Base-by-base conservation (phyloP, 2,888 invertebrate genomes). In the Phoenoteleia sp. region DNA sequence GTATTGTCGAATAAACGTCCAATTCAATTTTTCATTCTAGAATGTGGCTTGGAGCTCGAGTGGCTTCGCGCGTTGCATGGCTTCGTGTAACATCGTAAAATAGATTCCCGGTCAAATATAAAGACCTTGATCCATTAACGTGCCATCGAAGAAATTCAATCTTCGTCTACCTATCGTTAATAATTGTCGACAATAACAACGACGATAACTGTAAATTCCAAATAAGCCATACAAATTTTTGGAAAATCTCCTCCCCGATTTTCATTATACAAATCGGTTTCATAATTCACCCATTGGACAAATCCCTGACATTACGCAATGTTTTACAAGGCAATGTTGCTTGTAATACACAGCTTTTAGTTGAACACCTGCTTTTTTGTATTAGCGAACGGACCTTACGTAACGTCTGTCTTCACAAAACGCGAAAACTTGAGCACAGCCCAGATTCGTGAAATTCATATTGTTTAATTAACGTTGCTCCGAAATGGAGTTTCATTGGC, bases 11-110 rank as follows among this genome's bases (percentile, higher is more conserved):
- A 90, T 88, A 89, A 91, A 90, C 81, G 91, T 90, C 90, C 81
- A 81, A 83, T 89, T 83, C 88, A 91, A 91, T 92, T 91, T 87
- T 71, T 85, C 72, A 83, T 87, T 81, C 84, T 74, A 83, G 88
- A 88, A 88, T 86, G 88, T 87, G 87, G 88, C 83, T 85, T 77
- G 87, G 87, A 87, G 86, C 87, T 88, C 89, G 87, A 87, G 82
- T 88, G 91, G 92, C 91, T 92, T 92, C 91, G 74, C 84, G 15
- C 67, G 75, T 87, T 87, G 60, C 85, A 84, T 39, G 92, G 92
- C 88, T 92, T 92, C 92, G 19, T 62, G 49, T 88, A 90, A 60
- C 86, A 86, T 86, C 76, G 86, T 81, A 74, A 76, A 81, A 84
- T 72, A 74, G 72, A 83, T 74, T 77, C 29, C 58, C 54, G 67